These are phyloP conservation scores for Cerastoderma edule DNA, from an alignment of 2,888 invertebrate species.

Conservation along the genomic window DNA sequence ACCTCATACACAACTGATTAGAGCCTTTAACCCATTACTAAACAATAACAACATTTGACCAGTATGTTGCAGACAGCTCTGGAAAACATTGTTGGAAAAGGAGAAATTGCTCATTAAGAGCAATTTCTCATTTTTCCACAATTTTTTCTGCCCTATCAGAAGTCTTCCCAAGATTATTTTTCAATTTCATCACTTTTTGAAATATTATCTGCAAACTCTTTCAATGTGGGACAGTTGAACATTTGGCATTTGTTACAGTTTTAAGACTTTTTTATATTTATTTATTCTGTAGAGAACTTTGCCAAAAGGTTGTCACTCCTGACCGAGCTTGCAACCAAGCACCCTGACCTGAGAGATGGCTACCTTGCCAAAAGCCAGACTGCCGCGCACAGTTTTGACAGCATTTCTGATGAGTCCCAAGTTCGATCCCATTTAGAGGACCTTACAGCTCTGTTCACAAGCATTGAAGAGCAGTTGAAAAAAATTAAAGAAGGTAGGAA, in stretches of 20 bases:
- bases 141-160: too few species aligned
- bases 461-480: conserved; percentile 69
- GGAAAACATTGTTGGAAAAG: conserved; percentile 10
- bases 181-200: too few species aligned
- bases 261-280: too few species aligned
- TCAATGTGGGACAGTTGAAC: too few species aligned
- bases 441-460: conserved; percentile 65
- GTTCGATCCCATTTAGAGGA: conserved; percentile 73
- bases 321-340: conserved; percentile 69
- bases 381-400: conserved; percentile 76
- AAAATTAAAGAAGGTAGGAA: conserved; percentile 66
- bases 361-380: conserved; percentile 76
- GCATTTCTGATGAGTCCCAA: conserved; percentile 73
- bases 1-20: too few species aligned
- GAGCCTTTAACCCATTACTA: too few species aligned
- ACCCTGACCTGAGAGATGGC: conserved; percentile 74
- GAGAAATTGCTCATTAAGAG: conserved; percentile 8
- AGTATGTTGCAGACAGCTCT: too few species aligned
- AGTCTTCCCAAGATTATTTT: too few species aligned
- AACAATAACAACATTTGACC: too few species aligned
- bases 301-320: conserved; percentile 66
- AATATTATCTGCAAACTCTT: too few species aligned
- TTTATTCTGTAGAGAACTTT: conserved; percentile 72
- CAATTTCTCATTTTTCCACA: conserved; percentile 7
- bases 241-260: too few species aligned